Conservation (phyloP, 2,888 invertebrate genomes). For the Amphipoea lucens region DNA sequence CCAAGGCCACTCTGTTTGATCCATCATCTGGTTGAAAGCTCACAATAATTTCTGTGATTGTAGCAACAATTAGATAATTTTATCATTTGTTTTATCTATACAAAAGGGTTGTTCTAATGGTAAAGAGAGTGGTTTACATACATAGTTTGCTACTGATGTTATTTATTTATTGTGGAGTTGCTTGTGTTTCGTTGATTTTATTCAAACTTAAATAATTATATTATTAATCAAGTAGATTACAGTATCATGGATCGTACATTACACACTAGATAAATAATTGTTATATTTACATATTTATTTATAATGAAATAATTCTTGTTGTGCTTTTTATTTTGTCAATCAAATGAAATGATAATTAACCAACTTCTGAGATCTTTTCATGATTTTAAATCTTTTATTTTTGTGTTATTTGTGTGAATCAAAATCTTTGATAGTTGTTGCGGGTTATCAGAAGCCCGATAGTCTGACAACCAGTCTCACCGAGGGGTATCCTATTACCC, state of each 20-base stretch:
- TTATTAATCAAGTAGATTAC: slow-evolving; percentile 72
- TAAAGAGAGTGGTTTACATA: slow-evolving; percentile 83
- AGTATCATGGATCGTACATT: slow-evolving; percentile 75
- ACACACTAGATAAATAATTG: slow-evolving; percentile 67
- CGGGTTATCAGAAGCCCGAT: no score
- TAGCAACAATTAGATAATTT: slow-evolving; percentile 89
- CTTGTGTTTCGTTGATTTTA: slow-evolving; percentile 88
- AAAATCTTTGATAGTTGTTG: no score
- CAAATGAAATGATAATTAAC: slow-evolving; percentile 62
- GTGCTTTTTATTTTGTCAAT: slow-evolving; percentile 75
- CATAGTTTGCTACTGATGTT: slow-evolving; percentile 87
- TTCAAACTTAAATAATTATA: slow-evolving; percentile 78
- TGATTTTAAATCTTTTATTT: slow-evolving; percentile 1
- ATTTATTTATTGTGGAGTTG: slow-evolving; percentile 88
- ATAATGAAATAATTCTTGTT: slow-evolving; percentile 70
- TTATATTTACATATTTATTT: slow-evolving; percentile 63
- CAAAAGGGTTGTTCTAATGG: slow-evolving; percentile 86
- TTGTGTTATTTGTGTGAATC: slow-evolving; percentile 22
- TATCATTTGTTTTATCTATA: slow-evolving; percentile 86
- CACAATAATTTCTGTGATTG: slow-evolving; percentile 91
- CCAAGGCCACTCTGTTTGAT: slow-evolving; percentile 90
- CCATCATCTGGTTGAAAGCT: slow-evolving; percentile 85
- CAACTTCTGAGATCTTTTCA: slow-evolving; percentile 45
- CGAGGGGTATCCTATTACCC: no score
- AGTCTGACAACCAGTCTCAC: no score